Percentiles rank a stretch among this genome's conserved stretches.
These are phyloP conservation scores for Drosophila fulvimacula DNA, from an alignment of 2,888 invertebrate species.

Conservation along the genomic window DNA sequence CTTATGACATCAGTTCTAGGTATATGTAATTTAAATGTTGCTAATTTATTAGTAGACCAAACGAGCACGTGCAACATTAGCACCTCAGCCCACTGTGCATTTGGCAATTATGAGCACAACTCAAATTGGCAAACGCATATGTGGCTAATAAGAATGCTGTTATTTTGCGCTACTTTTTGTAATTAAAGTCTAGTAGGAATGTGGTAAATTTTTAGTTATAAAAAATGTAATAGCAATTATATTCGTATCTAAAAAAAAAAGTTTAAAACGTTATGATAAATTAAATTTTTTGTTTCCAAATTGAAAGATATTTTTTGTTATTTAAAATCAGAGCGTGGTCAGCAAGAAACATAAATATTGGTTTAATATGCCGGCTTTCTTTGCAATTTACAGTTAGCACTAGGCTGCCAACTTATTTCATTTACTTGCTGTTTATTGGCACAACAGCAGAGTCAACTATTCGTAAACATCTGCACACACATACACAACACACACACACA, in stretches of 20 bases:
- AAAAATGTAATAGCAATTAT: too few relatives aligned
- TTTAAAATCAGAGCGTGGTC: not conserved
- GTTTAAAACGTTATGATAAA: not conserved
- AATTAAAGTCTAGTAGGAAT: not conserved
- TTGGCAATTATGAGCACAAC: conserved; percentile 3
- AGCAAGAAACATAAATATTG: conserved; percentile 5
- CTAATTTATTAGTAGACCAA: conserved; percentile 32
- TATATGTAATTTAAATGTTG: conserved; percentile 22
- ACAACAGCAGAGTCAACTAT: conserved; percentile 14
- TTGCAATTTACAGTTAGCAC: conserved; percentile 3
- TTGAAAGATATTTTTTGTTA: not conserved
- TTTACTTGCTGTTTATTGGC: conserved; percentile 37
- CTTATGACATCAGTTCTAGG: conserved; percentile 36
- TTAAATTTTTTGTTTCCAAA: not conserved
- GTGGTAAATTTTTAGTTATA: not conserved
- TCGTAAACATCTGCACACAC: not conserved
- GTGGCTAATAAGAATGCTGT: not conserved
- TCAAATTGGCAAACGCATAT: conserved; percentile 18
- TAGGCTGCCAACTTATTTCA: conserved; percentile 28
- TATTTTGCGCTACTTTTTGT: not conserved
- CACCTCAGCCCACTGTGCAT: conserved; percentile 9
- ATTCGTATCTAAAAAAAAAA: too few relatives aligned
- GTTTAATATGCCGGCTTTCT: conserved; percentile 1
- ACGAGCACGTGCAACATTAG: conserved; percentile 22
- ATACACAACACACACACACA: conserved; percentile 12